These are phyloP conservation scores for Brachionus koreanus DNA, from an alignment of 1,140 invertebrate genomes.

Conservation along the genomic window DNA sequence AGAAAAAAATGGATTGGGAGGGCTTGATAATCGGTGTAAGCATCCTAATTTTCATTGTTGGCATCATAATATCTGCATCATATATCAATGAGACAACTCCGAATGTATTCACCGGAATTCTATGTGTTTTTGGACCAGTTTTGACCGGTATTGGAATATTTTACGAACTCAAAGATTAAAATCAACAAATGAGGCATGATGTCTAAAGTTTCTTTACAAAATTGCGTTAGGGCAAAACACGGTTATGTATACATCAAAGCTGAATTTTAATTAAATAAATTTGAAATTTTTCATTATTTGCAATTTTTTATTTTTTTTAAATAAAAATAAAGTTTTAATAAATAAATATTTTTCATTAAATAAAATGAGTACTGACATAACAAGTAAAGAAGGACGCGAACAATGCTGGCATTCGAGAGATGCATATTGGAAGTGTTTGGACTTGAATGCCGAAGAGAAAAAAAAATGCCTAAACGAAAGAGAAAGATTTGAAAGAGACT, in stretches of 20 bases:
- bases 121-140: conserved; percentile 6
- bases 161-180: background rate
- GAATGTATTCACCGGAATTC: background rate
- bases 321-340: background rate
- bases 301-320: background rate
- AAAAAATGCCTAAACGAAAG: conserved; percentile 69
- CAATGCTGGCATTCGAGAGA: conserved; percentile 79
- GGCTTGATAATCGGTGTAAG: background rate
- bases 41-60: background rate
- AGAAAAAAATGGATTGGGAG: conserved; percentile 1
- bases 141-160: background rate
- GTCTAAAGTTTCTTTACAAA: background rate
- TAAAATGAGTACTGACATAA: conserved; percentile 57
- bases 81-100: background rate
- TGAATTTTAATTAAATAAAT: conserved; percentile 11
- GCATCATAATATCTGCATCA: background rate
- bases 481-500: conserved; percentile 73
- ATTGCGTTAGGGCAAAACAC: background rate
- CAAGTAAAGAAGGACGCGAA: conserved; percentile 72
- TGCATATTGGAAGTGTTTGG: conserved; percentile 82
- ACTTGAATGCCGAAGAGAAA: conserved; percentile 63
- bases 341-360: background rate
- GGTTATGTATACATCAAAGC: background rate
- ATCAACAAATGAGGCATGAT: background rate
- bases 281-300: conserved; percentile 37